Evolutionary conservation across 2,113 vertebrate species (phyloP), one percentile per base, ranked within the genome.

Genomic region (Neopipo cinnamomea): DNA sequence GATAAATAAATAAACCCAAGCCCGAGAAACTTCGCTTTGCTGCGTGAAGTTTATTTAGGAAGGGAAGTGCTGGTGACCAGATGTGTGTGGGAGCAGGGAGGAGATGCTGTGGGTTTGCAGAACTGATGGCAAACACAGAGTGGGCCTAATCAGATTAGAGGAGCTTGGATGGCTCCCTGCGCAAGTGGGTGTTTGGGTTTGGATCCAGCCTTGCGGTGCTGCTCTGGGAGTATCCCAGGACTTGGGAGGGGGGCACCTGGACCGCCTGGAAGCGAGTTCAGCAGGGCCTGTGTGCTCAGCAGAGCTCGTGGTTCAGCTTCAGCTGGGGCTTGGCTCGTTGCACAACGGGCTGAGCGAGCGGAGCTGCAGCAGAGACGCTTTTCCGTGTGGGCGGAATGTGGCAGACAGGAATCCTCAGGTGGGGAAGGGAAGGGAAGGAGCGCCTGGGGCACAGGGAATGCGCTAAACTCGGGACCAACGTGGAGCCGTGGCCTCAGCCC

Each of bases 61-160:
- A 92, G 79, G 91, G 63, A 67, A 67, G 39, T 0, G 72, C 37
- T 56, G 16, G 8, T 55, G 93, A 74, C 88, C 95, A 96, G 94
- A 62, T 96, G 96, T 84, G 91, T 52, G 96, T 96, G 95, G 96
- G 95, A 94, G 93, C 91, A 80, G 88, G 49, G 78, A 93, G 96
- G 85, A 86, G 95, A 44, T 44, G 85, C 85, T 22, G 95, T 91
- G 53, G 88, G 89, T 6, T 79, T 80, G 89, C 74, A 93, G 85
- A 89, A 31, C 88, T 46, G 85, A 46, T 94, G 89, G 94, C 86
- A 79, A 91, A 87, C 22, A 70, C 47, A 5, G 89, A 94, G 92
- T 76, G 85, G 91, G 91, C 35, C 72, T 56, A 20, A 74, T 70
- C 22, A 53, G 46, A 66, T 83, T 7, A 28, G 73, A 95, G 91